phyloP scores from a whole-genome alignment of 2,113 vertebrate genomes.

The Pao palembangensis region DNA sequence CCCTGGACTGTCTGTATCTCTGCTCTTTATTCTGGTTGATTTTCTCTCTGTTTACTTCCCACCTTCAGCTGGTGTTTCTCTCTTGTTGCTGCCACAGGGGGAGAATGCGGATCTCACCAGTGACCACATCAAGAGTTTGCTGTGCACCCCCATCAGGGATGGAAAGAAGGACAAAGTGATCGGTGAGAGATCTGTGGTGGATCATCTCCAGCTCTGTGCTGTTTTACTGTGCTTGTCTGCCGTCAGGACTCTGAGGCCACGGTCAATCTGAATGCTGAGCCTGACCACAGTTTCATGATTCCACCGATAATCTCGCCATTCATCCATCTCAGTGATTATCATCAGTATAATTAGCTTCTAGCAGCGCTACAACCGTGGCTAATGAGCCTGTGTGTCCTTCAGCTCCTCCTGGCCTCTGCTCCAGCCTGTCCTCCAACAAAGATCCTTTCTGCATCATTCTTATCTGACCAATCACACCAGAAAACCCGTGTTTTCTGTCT shows the following conservation, averaged over 20 bases:
- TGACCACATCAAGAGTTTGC: constrained; percentile 83
- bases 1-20: constrained; percentile 86
- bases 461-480: not conserved
- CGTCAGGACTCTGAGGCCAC: not conserved
- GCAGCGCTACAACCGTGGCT: constrained; percentile 11
- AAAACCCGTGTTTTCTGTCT: not conserved
- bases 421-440: constrained; percentile 22
- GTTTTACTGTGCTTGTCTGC: not conserved
- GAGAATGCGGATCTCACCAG: constrained; percentile 77
- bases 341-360: constrained; percentile 40
- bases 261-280: not conserved
- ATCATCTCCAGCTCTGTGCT: not conserved
- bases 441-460: not conserved
- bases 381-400: constrained; percentile 10
- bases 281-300: constrained; percentile 11
- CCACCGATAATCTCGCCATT: constrained; percentile 7
- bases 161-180: constrained; percentile 99
- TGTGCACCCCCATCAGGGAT: constrained; percentile 94
- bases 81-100: constrained; percentile 72
- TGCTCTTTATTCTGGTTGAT: not conserved
- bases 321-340: constrained; percentile 36
- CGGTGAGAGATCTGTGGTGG: constrained; percentile 70
- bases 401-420: constrained; percentile 4
- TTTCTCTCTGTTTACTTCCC: not conserved
- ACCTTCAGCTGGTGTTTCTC: not conserved